phyloP scores from a whole-genome alignment of 2,113 vertebrate species.

The Cavia porcellus region DNA sequence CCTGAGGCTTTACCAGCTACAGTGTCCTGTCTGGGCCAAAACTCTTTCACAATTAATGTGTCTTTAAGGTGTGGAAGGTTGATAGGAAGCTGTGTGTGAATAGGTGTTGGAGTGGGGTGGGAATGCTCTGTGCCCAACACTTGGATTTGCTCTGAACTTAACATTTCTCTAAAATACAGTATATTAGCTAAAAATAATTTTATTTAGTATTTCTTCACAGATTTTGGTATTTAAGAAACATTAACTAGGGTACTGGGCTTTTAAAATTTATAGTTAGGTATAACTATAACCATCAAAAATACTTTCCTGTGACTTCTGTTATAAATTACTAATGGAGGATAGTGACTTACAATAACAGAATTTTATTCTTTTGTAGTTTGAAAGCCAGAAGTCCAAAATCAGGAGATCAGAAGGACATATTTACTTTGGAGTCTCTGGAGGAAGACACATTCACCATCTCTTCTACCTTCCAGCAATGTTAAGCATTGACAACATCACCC shows the following conservation, averaged over 20 bases:
- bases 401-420: background rate
- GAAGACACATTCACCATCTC: background rate
- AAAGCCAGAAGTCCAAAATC: background rate
- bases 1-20: too few species aligned
- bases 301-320: background rate
- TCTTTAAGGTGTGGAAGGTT: background rate
- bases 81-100: background rate
- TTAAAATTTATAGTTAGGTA: background rate
- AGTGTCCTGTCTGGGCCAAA: too few species aligned
- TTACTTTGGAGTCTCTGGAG: background rate
- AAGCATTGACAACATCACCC: background rate
- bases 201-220: background rate
- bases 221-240: background rate
- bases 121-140: background rate
- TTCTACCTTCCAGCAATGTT: background rate
- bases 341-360: background rate
- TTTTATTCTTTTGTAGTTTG: background rate
- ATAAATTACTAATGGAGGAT: background rate
- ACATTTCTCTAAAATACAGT: background rate
- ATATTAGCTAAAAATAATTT: background rate
- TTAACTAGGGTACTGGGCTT: background rate
- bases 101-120: background rate
- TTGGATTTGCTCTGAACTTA: background rate
- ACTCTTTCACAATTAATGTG: background rate
- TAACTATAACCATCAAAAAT: background rate